These are phyloP conservation scores for Champsocephalus gunnari DNA, from an alignment of 2,797 vertebrate species.

Conservation along the genomic window DNA sequence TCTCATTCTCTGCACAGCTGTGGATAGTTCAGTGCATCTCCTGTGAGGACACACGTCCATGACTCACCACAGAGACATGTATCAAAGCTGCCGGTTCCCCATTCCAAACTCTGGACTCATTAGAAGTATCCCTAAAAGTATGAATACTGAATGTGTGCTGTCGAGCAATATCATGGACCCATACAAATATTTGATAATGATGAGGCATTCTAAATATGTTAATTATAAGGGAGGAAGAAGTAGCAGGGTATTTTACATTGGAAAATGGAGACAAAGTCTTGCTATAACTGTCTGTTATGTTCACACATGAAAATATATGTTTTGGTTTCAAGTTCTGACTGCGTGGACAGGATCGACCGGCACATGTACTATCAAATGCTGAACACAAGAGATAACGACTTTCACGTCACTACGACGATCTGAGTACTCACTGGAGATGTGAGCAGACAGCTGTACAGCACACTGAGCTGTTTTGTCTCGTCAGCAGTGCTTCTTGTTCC, in stretches of 20 bases:
- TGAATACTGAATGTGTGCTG: neutral
- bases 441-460: neutral
- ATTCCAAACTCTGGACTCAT: neutral
- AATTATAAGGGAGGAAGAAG: no score
- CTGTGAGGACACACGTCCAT: neutral
- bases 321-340: neutral
- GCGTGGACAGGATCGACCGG: neutral
- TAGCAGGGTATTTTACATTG: no score
- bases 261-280: no score
- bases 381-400: neutral
- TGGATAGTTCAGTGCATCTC: neutral
- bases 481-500: neutral
- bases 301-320: neutral
- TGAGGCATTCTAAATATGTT: no score
- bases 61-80: neutral
- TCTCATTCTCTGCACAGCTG: constrained; percentile 16
- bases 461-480: neutral
- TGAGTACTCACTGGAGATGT: neutral
- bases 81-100: neutral
- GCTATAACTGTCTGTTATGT: neutral
- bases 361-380: neutral
- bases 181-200: neutral
- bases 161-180: neutral
- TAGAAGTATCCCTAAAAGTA: neutral
- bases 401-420: neutral